Evolutionary conservation across 1,140 invertebrate genomes (phyloP), one percentile per base, ranked within the genome.

Genomic region (Halesus radiatus): DNA sequence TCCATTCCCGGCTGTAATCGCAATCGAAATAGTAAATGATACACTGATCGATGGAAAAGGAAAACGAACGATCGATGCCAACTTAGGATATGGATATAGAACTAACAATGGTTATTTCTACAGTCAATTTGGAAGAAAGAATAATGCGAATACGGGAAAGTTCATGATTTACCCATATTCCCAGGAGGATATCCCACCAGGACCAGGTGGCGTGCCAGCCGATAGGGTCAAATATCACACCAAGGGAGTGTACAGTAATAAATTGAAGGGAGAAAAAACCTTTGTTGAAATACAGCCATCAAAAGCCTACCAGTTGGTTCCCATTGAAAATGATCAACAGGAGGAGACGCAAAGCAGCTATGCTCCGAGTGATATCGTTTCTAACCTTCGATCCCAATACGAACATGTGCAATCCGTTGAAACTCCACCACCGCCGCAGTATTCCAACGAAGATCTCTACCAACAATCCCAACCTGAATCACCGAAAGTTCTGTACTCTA

Each of bases 91-190:
- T 81, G 89, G 89, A 29, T 90, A 89, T 62, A 86, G 85, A 83
- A 90, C 89, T 1, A 89, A 89, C 78, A 84, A 86, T 72, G 91
- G 91, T 13, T 91, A 90, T 68, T 87, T 87, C 70, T 89, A 90
- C 80, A 87, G 86, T 10, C 89, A 89, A 76, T 89, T 89, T 74
- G 87, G 88, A 37, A 89, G 89, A 84, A 84, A 86, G 22, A 84
- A 84, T 13, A 84, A 84, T 13, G 86, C 88, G 83, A 86, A 88
- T 64, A 88, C 89, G 84, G 90, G 89, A 52, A 91, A 90, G 84
- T 91, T 90, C 80, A 88, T 91, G 87, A 87, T 91, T 66, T 92
- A 92, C 84, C 91, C 91, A 52, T 92, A 92, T 81, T 92, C 91
- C 3, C 91, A 92, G 85, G 87, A 91, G 80, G 90, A 92, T 81